Evolutionary conservation across 2,797 vertebrate species (phyloP).

Genomic region (Lateolabrax maculatus): DNA sequence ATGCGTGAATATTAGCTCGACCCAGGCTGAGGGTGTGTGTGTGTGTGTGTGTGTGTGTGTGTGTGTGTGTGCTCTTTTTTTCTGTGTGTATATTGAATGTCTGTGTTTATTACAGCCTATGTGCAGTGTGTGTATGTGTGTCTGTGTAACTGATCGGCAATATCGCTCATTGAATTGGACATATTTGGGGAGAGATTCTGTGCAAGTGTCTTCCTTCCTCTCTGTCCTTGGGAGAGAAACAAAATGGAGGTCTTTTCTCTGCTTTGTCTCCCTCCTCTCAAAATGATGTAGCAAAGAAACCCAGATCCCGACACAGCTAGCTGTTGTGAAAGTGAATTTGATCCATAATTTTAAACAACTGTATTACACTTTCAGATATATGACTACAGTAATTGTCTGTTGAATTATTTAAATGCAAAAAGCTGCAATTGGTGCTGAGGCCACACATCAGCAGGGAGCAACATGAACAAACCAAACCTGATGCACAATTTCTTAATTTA

Average conservation of each 20-base stretch:
- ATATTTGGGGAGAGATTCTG: constrained; percentile 64
- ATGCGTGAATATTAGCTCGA: constrained; percentile 74
- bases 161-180: constrained; percentile 64
- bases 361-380: constrained; percentile 55
- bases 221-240: constrained; percentile 81
- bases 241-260: constrained; percentile 82
- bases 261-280: constrained; percentile 67
- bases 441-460: constrained; percentile 61
- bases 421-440: constrained; percentile 47
- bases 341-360: constrained; percentile 51
- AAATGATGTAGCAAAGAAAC: constrained; percentile 58
- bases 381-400: constrained; percentile 59
- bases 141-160: constrained; percentile 50
- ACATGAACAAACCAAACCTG: constrained; percentile 47
- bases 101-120: constrained; percentile 49
- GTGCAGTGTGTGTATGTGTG: constrained; percentile 22
- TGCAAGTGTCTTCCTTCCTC: constrained; percentile 66
- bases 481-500: constrained; percentile 40
- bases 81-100: constrained; percentile 57
- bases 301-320: constrained; percentile 37
- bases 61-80: constrained; percentile 13
- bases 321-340: constrained; percentile 34
- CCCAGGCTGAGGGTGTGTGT: constrained; percentile 56
- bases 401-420: constrained; percentile 75
- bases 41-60: constrained; percentile 40